phyloP scores from a whole-genome alignment of 2,113 vertebrate species.

The Podarcis cretensis region DNA sequence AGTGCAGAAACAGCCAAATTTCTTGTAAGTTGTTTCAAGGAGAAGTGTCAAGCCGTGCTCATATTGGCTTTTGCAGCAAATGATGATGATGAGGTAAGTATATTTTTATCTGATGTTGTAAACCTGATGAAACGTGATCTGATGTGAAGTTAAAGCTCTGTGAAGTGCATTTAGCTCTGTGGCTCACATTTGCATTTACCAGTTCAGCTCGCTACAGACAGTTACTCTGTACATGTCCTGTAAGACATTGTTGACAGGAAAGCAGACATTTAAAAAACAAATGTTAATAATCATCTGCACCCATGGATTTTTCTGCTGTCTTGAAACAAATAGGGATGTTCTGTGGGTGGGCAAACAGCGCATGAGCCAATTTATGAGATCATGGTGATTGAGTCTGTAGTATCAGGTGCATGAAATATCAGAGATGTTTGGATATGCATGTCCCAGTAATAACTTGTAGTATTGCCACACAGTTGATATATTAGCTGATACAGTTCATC shows the following conservation, averaged over 20 bases:
- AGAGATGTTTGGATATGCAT: background rate
- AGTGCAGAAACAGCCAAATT: slow-evolving; percentile 75
- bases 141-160: too few relatives aligned
- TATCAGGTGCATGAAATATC: background rate
- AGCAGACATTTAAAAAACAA: background rate
- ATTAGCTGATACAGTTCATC: background rate
- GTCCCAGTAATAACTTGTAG: background rate
- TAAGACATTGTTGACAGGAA: background rate
- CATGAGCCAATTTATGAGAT: background rate
- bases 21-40: slow-evolving; percentile 82
- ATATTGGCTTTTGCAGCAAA: slow-evolving; percentile 74
- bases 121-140: background rate
- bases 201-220: background rate
- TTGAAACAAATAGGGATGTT: background rate
- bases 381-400: background rate
- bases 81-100: slow-evolving; percentile 79
- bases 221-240: background rate
- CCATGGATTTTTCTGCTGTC: background rate
- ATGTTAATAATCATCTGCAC: background rate
- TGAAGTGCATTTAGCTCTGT: too few relatives aligned
- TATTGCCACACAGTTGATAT: background rate
- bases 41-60: slow-evolving; percentile 81
- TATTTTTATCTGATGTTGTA: background rate
- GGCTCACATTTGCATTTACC: background rate
- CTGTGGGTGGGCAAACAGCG: background rate